phyloP scores from a whole-genome alignment of 2,797 vertebrate species.

The Gallinago nigripennis region DNA sequence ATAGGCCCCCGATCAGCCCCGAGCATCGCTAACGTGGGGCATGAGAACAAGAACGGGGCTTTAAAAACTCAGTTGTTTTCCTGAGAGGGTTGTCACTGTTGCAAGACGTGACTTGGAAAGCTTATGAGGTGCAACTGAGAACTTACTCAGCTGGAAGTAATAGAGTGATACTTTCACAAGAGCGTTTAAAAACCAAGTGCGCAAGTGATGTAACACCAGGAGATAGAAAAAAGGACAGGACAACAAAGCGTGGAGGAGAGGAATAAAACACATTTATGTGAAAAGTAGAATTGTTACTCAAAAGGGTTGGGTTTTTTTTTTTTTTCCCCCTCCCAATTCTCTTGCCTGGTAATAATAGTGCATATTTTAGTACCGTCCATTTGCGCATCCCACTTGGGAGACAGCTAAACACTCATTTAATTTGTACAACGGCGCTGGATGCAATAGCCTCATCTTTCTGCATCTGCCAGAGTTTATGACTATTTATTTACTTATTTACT shows the following conservation, averaged over 20 bases:
- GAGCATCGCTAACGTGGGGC: background rate
- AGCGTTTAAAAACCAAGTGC: constrained; percentile 43
- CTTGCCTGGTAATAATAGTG: background rate
- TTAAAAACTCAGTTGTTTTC: constrained; percentile 53
- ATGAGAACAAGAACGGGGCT: background rate
- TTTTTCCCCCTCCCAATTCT: background rate
- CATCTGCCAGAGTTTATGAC: background rate
- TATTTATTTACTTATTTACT: background rate
- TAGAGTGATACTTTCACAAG: constrained; percentile 48
- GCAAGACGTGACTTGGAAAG: constrained; percentile 51
- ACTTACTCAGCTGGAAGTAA: constrained; percentile 69
- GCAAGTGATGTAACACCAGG: constrained; percentile 23
- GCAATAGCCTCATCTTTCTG: background rate
- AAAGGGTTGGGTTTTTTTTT: background rate
- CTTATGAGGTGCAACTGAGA: constrained; percentile 60
- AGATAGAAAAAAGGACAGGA: background rate
- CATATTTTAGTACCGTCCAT: constrained; percentile 22
- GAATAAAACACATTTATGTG: background rate
- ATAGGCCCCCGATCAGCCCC: background rate
- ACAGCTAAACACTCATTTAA: constrained; percentile 17
- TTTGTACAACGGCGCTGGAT: constrained; percentile 3
- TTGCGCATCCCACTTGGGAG: constrained; percentile 17
- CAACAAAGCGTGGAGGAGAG: background rate
- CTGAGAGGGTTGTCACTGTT: constrained; percentile 37
- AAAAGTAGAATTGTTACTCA: background rate